Conservation (phyloP, 2,797 vertebrate genomes). For the Poecile montanus region DNA sequence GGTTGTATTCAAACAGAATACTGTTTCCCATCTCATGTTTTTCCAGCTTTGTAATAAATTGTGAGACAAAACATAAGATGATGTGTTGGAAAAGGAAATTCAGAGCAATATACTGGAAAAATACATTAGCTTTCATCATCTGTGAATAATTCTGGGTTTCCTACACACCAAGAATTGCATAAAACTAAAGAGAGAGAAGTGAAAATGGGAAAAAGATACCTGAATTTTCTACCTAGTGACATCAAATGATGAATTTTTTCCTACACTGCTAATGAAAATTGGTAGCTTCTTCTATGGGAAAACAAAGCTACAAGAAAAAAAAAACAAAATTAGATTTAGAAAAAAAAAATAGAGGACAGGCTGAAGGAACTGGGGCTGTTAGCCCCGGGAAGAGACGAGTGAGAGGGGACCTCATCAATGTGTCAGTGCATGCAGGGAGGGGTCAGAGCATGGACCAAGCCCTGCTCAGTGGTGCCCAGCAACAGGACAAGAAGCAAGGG, state of each 20-base stretch:
- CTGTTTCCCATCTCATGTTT: background rate
- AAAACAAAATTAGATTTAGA: background rate
- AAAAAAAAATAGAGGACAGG: background rate
- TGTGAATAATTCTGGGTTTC: background rate
- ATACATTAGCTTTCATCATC: background rate
- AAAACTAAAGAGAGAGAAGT: background rate
- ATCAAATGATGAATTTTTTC: background rate
- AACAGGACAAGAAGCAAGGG: rapidly evolving
- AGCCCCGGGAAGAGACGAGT: rapidly evolving
- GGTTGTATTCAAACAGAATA: background rate
- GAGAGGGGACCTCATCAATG: background rate
- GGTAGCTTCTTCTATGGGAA: background rate
- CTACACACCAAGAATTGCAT: background rate
- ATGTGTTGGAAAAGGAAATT: background rate
- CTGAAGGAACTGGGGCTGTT: background rate
- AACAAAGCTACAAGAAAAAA: background rate
- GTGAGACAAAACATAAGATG: background rate
- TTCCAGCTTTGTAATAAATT: background rate
- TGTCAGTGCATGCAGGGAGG: background rate
- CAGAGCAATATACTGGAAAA: background rate
- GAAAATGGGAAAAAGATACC: background rate
- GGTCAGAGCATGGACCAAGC: background rate
- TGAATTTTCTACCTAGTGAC: background rate
- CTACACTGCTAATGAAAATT: background rate
- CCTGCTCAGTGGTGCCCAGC: background rate